Conservation (phyloP, 1,140 invertebrate genomes). For the Papilio polyxenes region DNA sequence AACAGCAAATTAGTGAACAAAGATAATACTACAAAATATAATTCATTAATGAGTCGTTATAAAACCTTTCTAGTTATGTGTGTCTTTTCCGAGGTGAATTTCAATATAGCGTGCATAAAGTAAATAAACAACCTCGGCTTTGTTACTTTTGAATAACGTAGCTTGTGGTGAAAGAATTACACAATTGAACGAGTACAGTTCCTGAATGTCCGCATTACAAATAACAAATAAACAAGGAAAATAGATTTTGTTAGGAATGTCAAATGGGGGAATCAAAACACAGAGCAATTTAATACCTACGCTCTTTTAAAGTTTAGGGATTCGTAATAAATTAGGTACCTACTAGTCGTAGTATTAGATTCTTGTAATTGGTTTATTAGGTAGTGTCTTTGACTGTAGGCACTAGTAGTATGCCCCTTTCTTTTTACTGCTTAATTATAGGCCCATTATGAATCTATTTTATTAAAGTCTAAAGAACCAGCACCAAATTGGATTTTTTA, state of each 20-base stretch:
- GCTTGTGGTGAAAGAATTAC: neutral
- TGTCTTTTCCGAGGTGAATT: neutral
- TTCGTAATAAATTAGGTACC: too few species aligned
- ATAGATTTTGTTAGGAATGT: neutral
- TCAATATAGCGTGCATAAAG: neutral
- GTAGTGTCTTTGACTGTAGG: too few species aligned
- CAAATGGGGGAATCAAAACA: neutral
- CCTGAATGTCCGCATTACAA: neutral
- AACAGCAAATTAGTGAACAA: neutral
- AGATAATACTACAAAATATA: neutral
- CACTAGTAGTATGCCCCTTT: too few species aligned
- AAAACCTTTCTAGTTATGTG: neutral
- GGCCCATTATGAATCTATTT: too few species aligned
- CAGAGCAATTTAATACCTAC: neutral
- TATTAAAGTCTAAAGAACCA: too few species aligned
- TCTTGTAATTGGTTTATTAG: too few species aligned
- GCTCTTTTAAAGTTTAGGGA: too few species aligned
- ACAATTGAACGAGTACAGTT: neutral
- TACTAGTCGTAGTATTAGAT: too few species aligned
- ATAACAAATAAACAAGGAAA: neutral
- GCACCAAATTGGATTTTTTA: too few species aligned
- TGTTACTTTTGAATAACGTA: conserved; percentile 1
- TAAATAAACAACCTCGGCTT: neutral
- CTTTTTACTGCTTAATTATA: too few species aligned
- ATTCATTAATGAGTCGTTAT: neutral